Evolutionary conservation across 2,113 vertebrate genomes (phyloP).

Genomic region (Rattus rattus): DNA sequence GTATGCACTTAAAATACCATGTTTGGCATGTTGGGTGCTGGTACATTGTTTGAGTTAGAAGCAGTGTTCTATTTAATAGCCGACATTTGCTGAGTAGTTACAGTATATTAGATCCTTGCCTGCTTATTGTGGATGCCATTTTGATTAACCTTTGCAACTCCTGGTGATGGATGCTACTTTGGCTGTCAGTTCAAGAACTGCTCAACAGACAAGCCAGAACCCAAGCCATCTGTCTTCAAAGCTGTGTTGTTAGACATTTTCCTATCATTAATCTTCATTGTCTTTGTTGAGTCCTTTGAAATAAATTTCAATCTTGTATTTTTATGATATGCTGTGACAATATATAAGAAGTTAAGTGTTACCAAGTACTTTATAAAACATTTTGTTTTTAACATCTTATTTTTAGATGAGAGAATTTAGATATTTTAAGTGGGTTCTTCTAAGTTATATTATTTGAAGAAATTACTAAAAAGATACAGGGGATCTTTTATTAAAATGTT

Average conservation of each 20-base stretch:
- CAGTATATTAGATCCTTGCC: background rate
- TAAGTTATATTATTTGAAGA: background rate
- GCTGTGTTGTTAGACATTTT: background rate
- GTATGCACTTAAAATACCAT: background rate
- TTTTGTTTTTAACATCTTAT: constrained; percentile 34
- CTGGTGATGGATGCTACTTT: background rate
- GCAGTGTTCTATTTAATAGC: constrained; percentile 3
- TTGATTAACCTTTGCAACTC: background rate
- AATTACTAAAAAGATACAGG: background rate
- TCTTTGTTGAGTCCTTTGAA: background rate
- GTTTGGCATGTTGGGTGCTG: background rate
- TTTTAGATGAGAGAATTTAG: constrained; percentile 32
- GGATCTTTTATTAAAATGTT: background rate
- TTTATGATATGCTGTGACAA: background rate
- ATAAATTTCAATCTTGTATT: background rate
- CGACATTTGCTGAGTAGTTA: constrained; percentile 13
- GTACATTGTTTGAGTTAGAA: constrained; percentile 38
- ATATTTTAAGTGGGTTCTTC: constrained; percentile 14
- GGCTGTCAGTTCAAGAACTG: background rate
- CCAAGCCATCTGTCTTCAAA: background rate
- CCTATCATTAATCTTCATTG: background rate
- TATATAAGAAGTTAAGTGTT: background rate
- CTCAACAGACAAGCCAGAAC: background rate
- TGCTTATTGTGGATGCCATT: background rate
- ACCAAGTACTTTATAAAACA: background rate